These are phyloP conservation scores for Hydrolagus affinis DNA, from an alignment of 2,113 vertebrate species.

Conservation along the genomic window DNA sequence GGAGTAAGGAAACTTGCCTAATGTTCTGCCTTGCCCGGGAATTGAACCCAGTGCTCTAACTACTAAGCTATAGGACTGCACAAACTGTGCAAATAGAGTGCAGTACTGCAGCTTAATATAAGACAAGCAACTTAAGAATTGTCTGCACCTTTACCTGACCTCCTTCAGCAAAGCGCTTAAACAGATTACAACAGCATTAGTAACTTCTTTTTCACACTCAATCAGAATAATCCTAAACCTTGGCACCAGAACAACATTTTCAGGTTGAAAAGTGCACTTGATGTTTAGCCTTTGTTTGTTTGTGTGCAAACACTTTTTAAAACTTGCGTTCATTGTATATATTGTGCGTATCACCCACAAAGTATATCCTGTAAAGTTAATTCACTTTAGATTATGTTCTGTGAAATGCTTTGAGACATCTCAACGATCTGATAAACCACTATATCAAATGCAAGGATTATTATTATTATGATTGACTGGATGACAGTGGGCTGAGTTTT, in stretches of 20 bases:
- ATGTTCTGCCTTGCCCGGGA: too few relatives aligned
- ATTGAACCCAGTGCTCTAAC: too few relatives aligned
- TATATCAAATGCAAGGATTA: background rate
- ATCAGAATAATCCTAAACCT: background rate
- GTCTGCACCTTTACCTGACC: slow-evolving; percentile 2
- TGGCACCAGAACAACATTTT: slow-evolving; percentile 17
- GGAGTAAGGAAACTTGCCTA: too few relatives aligned
- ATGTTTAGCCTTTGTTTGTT: background rate
- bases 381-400: background rate
- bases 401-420: background rate
- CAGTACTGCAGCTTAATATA: background rate
- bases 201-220: background rate
- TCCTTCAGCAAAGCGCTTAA: slow-evolving; percentile 26
- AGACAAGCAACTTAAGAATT: background rate
- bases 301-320: background rate
- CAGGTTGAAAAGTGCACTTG: background rate
- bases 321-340: background rate
- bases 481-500: too few relatives aligned
- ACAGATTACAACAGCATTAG: slow-evolving; percentile 26
- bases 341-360: background rate
- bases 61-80: too few relatives aligned
- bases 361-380: background rate
- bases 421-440: background rate
- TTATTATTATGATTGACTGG: background rate
- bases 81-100: background rate